These are phyloP conservation scores for Limanda limanda DNA, from an alignment of 2,113 vertebrate species.

Conservation along the genomic window DNA sequence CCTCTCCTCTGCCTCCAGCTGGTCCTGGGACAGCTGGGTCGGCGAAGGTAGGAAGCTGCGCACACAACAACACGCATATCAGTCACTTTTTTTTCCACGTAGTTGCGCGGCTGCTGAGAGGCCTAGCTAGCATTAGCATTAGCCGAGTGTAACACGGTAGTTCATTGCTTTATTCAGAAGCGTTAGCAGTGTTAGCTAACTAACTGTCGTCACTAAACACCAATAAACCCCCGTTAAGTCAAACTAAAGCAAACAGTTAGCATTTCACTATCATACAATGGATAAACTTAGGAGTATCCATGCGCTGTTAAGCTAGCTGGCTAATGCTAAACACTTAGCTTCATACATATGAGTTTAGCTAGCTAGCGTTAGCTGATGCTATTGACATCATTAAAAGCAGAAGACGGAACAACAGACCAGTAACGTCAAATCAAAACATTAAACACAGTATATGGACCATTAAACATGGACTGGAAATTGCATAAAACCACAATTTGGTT, in stretches of 20 bases:
- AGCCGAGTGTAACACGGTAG: not conserved
- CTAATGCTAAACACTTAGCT: slow-evolving; percentile 23
- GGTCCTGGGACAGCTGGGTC: slow-evolving; percentile 97
- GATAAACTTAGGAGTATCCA: not conserved
- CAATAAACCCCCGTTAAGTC: fast-evolving
- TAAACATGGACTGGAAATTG: fast-evolving
- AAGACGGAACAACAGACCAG: not conserved
- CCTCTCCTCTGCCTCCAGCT: slow-evolving; percentile 94
- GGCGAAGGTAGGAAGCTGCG: slow-evolving; percentile 94
- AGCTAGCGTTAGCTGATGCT: slow-evolving; percentile 24
- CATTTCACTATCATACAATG: not conserved
- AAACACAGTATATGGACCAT: fast-evolving
- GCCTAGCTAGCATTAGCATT: not conserved
- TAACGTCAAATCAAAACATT: fast-evolving
- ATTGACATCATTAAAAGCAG: not conserved
- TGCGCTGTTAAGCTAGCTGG: slow-evolving; percentile 34
- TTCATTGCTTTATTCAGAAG: too few relatives aligned
- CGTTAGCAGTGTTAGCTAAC: not conserved
- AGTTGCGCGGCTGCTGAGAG: not conserved
- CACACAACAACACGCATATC: not conserved
- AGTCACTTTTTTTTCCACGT: not conserved
- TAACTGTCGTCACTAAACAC: fast-evolving
- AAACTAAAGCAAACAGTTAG: not conserved
- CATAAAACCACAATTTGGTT: fast-evolving
- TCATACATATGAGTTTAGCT: not conserved